phyloP scores from a whole-genome alignment of 2,888 invertebrate species.

The Pachymerium ferrugineum region DNA sequence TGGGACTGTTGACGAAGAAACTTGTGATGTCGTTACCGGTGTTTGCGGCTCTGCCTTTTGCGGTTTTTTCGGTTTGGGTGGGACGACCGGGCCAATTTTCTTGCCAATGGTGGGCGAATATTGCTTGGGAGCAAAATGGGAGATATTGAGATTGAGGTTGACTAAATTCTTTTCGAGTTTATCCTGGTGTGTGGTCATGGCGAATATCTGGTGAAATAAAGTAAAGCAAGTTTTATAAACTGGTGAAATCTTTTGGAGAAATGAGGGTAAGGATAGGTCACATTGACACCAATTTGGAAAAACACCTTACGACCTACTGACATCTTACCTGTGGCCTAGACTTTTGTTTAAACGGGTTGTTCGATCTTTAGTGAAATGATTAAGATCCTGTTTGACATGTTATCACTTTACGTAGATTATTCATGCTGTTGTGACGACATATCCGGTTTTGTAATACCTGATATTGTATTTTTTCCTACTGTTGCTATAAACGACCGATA shows the following conservation, averaged over 20 bases:
- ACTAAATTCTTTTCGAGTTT: slow-evolving; percentile 31
- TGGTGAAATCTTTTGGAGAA: too few species aligned
- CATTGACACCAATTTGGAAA: neutral
- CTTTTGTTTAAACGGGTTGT: neutral
- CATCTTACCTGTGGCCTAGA: neutral
- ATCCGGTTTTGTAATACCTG: neutral
- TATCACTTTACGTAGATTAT: neutral
- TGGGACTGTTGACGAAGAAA: neutral
- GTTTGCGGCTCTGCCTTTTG: neutral
- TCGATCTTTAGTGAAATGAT: neutral
- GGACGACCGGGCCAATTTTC: slow-evolving; percentile 37
- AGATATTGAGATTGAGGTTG: slow-evolving; percentile 34
- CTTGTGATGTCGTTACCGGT: neutral
- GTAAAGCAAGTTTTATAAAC: too few species aligned
- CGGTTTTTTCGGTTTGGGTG: slow-evolving; percentile 36
- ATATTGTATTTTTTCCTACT: too few species aligned
- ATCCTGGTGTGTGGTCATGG: slow-evolving; percentile 34
- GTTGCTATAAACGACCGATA: too few species aligned
- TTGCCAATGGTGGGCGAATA: slow-evolving; percentile 37
- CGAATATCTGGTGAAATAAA: too few species aligned
- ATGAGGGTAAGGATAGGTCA: neutral
- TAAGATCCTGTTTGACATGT: too few species aligned
- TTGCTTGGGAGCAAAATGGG: slow-evolving; percentile 35
- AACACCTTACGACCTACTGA: neutral
- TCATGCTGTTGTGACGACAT: neutral